Evolutionary conservation across 2,888 invertebrate species (phyloP), one percentile per base, ranked within the genome.

Genomic region (Apamea crenata): DNA sequence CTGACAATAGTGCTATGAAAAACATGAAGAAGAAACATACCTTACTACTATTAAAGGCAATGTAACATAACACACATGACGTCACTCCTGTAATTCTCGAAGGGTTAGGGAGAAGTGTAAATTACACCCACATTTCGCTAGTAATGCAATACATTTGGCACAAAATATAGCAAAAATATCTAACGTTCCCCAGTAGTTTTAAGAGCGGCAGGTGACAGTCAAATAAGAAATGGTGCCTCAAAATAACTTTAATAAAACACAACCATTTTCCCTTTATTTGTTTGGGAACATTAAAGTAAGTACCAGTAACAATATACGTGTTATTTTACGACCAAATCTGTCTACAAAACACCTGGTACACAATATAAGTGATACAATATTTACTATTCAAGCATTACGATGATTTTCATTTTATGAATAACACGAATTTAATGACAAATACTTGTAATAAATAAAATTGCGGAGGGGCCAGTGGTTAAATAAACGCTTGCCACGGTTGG

Each of bases 281-380:
- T 40, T 70, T 47, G 14, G 5, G 5, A 50, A 47, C 14, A 32
- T 53, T 74, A 14, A 73, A 73, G 2, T 47, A 14, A 47, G 3
- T 74, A 21, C 61, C 36, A n/a, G 16, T 47, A 21, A 36, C 6
- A 50, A 40, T 4, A 8, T 53, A 72, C 7, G 21, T 47, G n/a
- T 77, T 36, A 63, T 29, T 77, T 75, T 77, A 75, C 5, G 12
- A 75, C 21, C 16, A 61, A 61, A 61, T 29, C 18, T 63, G 29
- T 40, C 44, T 47, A 12, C 16, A 10, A 36, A 36, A 40, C 50
- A 50, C 36, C 25, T 36, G 47, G 16, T 1, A 36, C 47, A 50
- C 18, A 36, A 47, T 65, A 40, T 14, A 36, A 10, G 12, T n/a
- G 36, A 36, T 1, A 50, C 12, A n/a, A n/a, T 21, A 18, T n/a